These are phyloP conservation scores for Acomys russatus DNA, from an alignment of 2,797 vertebrate genomes.

Conservation along the genomic window DNA sequence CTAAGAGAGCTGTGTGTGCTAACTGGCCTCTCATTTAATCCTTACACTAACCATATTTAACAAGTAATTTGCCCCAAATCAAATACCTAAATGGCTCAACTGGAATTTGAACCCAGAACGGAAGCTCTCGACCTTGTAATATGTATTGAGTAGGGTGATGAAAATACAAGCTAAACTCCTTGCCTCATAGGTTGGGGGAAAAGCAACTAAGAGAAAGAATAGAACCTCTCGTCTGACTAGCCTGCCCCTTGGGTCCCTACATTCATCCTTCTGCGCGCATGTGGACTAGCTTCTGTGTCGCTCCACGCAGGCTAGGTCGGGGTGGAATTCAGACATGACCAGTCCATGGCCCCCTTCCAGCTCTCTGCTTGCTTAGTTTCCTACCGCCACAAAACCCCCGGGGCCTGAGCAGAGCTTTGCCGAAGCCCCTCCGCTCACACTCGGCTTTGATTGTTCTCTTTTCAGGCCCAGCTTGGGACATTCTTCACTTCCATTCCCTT, in stretches of 20 bases:
- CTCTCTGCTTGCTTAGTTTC: conserved; percentile 71
- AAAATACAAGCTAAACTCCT: not conserved
- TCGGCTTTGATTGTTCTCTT: conserved; percentile 83
- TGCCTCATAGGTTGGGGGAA: not conserved
- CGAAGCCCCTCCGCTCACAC: conserved; percentile 59
- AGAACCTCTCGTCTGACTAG: not conserved
- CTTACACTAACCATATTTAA: not conserved
- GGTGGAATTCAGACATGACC: not conserved
- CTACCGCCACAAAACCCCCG: not conserved
- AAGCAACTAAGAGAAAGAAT: not conserved
- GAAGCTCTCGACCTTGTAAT: not conserved
- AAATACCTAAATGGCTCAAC: conserved; percentile 15
- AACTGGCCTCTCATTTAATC: conserved; percentile 1
- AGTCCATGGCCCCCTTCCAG: not conserved
- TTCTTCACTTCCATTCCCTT: conserved; percentile 79
- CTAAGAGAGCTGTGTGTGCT: not conserved
- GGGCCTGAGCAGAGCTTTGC: conserved; percentile 64
- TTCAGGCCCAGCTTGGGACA: conserved; percentile 84
- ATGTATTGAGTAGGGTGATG: not conserved
- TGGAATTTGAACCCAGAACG: conserved; percentile 12
- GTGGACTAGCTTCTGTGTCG: not conserved
- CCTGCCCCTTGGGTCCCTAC: not conserved
- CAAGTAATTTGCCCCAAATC: conserved; percentile 53
- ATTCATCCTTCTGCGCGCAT: not conserved
- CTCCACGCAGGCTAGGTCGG: not conserved